These are phyloP conservation scores for Poecilobothrus nobilitatus DNA, from an alignment of 2,888 invertebrate species.

Conservation along the genomic window DNA sequence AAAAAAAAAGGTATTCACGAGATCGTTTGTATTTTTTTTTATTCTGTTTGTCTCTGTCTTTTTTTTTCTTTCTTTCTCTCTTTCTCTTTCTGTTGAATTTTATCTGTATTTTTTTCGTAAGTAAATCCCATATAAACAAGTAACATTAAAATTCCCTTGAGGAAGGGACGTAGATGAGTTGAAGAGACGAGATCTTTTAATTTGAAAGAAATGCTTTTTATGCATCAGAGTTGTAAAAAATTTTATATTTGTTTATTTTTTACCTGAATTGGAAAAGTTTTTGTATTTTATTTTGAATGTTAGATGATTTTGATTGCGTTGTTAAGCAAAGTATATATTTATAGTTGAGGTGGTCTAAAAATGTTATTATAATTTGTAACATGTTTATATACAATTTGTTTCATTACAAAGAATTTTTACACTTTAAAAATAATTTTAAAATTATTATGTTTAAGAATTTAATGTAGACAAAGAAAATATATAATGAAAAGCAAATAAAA, in stretches of 20 bases:
- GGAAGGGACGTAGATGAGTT: background rate
- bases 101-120: background rate
- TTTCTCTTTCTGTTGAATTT: background rate
- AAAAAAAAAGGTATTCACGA: background rate
- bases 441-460: too few relatives aligned
- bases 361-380: too few relatives aligned
- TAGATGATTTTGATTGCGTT: too few relatives aligned
- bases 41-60: background rate
- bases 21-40: background rate
- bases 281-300: background rate
- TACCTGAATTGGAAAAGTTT: background rate
- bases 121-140: background rate
- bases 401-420: too few relatives aligned
- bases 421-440: too few relatives aligned
- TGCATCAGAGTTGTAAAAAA: constrained; percentile 2
- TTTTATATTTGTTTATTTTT: background rate
- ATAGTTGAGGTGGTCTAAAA: too few relatives aligned
- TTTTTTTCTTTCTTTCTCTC: background rate
- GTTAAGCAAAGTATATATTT: too few relatives aligned
- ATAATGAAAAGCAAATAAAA: too few relatives aligned
- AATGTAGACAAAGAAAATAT: too few relatives aligned
- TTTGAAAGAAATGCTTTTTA: background rate
- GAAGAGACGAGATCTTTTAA: background rate
- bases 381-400: too few relatives aligned
- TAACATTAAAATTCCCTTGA: background rate